Base-by-base conservation (phyloP, 1,140 invertebrate genomes). In the Drosophila miranda region DNA sequence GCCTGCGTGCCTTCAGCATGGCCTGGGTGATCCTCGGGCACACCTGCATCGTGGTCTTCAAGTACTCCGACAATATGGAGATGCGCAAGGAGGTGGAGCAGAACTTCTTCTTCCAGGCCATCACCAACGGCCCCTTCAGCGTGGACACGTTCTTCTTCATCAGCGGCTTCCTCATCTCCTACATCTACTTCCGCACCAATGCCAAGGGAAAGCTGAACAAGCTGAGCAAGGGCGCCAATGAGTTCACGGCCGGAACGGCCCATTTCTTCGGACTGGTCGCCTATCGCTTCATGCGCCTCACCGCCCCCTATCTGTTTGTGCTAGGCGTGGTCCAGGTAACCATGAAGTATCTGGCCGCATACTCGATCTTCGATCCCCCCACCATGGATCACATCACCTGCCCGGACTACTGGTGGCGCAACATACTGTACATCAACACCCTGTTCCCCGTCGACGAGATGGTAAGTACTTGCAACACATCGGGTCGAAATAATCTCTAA, bases 1-100 rank as follows among this genome's bases (percentile, higher is more conserved):
- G 96, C 1, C 91, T 98, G 0, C 92, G 96, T 4, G 95, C 96
- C 0, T 93, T 98, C 42, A 97, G 96, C 72, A 98, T 98, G 96
- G 94, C 94, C 6, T 98, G 97, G 97, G 96, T 98, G 0, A 96
- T 99, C 46, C 93, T 98, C 2, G 97, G 97, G 0, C 97, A 99
- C 90, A 96, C 96, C 0, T 97, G 94, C 91, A 96, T 96, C 87
- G 93, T 95, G 51, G 94, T 94, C 2, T 97, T 96, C 89, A 96
- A 96, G 92, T 96, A 96, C 84, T 95, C 96, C 1, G 95, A 97
- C 87, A 97, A 97, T 89, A 96, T 95, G 90, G 95, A 95, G 48
- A 94, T 95, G 69, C 92, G 96, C 50, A 95, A 94, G 69, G 92
- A 96, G 23, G 93, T 96, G 11, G 95, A 97, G 88, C 95, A 95